These are phyloP conservation scores for Calephelis perditalis DNA, from an alignment of 2,888 invertebrate genomes.

Conservation along the genomic window DNA sequence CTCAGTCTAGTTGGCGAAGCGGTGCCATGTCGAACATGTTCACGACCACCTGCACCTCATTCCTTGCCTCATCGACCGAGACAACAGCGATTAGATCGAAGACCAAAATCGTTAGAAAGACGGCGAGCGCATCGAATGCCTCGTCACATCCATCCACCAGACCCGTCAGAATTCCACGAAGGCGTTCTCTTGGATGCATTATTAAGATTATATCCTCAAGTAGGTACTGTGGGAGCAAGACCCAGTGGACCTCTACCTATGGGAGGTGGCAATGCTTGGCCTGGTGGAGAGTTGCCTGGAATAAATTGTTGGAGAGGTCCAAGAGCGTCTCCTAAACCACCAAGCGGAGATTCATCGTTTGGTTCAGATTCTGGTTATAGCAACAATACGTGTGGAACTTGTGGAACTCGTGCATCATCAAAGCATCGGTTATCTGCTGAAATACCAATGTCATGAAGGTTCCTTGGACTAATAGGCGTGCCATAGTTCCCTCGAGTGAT, in stretches of 20 bases:
- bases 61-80: slow-evolving; percentile 78
- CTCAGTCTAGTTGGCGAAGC: slow-evolving; percentile 77
- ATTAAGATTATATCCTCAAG: slow-evolving; percentile 84
- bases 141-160: slow-evolving; percentile 81
- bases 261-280: slow-evolving; percentile 83
- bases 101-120: slow-evolving; percentile 75
- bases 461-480: slow-evolving; percentile 41
- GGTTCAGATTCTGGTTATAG: slow-evolving; percentile 93
- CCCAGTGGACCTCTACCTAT: slow-evolving; percentile 61
- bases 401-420: slow-evolving; percentile 78
- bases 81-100: slow-evolving; percentile 78
- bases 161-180: slow-evolving; percentile 88
- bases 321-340: slow-evolving; percentile 77
- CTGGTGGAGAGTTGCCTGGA: slow-evolving; percentile 80
- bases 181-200: slow-evolving; percentile 87
- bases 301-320: slow-evolving; percentile 79
- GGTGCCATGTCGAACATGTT: slow-evolving; percentile 67
- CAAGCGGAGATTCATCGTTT: slow-evolving; percentile 86
- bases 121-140: slow-evolving; percentile 65
- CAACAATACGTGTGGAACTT: slow-evolving; percentile 85
- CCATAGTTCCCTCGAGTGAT: slow-evolving; percentile 38
- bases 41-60: slow-evolving; percentile 69
- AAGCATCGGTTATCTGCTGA: slow-evolving; percentile 69
- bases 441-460: slow-evolving; percentile 71
- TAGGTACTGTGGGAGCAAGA: slow-evolving; percentile 81